These are phyloP conservation scores for Gobio gobio DNA, from an alignment of 2,113 vertebrate species.

Conservation along the genomic window DNA sequence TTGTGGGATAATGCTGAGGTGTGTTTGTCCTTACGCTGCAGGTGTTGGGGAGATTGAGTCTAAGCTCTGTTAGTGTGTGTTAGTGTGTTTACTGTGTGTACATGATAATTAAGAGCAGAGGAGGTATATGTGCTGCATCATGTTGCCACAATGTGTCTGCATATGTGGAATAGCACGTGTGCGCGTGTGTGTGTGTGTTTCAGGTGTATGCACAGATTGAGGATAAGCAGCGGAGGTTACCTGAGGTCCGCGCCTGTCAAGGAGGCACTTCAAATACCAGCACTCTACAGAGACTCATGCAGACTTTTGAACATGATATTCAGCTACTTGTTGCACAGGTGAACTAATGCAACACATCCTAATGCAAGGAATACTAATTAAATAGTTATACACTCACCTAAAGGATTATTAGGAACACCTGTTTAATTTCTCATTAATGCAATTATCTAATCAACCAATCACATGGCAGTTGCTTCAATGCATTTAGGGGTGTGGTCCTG, in stretches of 20 bases:
- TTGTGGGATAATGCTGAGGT: slow-evolving; percentile 1
- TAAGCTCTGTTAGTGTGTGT: background rate
- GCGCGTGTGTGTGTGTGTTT: slow-evolving; percentile 20
- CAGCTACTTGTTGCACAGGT: slow-evolving; percentile 91
- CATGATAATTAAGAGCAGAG: background rate
- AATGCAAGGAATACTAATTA: background rate
- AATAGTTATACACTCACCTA: too few relatives aligned
- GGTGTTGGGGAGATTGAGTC: background rate
- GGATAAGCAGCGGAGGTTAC: slow-evolving; percentile 87
- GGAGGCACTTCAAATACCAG: slow-evolving; percentile 80
- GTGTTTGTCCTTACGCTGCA: background rate
- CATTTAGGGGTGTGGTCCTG: too few relatives aligned
- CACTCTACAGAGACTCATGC: slow-evolving; percentile 85
- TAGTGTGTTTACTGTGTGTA: background rate
- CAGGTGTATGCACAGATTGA: slow-evolving; percentile 86
- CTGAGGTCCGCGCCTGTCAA: slow-evolving; percentile 80
- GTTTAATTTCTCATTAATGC: too few relatives aligned
- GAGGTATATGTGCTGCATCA: background rate
- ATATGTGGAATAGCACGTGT: background rate
- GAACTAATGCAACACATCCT: slow-evolving; percentile 6
- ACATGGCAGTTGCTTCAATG: too few relatives aligned
- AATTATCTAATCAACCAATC: too few relatives aligned
- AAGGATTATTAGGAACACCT: too few relatives aligned
- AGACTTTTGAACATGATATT: slow-evolving; percentile 91
- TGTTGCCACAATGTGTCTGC: background rate